Percentiles rank a stretch among this genome's conserved stretches.
phyloP scores from a whole-genome alignment of 2,113 vertebrate genomes.

The Fregetta grallaria region DNA sequence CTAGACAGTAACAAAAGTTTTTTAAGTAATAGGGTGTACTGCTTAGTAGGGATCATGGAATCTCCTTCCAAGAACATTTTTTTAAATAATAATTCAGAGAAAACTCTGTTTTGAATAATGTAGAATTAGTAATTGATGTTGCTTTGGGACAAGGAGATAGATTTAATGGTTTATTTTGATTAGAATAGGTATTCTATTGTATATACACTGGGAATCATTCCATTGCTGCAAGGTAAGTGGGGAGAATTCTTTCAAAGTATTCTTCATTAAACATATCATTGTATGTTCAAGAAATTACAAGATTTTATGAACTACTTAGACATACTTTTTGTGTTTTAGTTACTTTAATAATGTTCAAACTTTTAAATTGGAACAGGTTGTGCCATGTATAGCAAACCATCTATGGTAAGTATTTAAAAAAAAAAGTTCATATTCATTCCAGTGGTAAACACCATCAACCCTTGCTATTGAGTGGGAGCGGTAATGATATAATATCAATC shows the following conservation, averaged over 20 bases:
- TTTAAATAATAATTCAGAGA: neutral
- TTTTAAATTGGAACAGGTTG: neutral
- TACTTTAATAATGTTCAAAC: neutral
- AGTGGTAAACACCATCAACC: neutral
- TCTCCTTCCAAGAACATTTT: neutral
- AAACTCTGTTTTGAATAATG: neutral
- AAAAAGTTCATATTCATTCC: neutral
- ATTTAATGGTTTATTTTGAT: conserved; percentile 31
- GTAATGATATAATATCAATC: neutral
- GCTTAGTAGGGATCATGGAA: neutral
- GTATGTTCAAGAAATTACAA: neutral
- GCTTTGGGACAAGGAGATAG: neutral
- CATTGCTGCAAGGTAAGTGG: neutral
- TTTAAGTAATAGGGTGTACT: neutral
- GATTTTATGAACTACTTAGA: neutral
- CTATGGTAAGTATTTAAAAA: neutral
- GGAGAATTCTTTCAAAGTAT: neutral
- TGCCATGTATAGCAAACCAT: neutral
- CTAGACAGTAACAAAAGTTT: neutral
- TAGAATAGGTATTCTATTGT: neutral
- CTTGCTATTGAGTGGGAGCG: neutral
- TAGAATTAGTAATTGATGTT: neutral
- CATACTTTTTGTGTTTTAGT: neutral
- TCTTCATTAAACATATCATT: neutral
- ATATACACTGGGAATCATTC: neutral